Conservation (phyloP, 1,140 invertebrate species). For the Pseudoatta argentina region DNA sequence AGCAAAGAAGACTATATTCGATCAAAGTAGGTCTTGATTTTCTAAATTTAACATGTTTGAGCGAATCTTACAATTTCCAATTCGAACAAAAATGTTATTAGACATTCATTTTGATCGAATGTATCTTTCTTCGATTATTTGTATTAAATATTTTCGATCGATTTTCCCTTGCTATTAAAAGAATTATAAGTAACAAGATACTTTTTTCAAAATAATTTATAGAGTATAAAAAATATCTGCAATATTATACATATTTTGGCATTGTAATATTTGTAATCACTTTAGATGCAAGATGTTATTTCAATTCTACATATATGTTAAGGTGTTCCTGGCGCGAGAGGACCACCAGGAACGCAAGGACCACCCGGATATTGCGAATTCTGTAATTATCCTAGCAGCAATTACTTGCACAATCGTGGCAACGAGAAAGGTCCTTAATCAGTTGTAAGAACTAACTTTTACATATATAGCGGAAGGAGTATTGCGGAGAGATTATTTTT, state of each 20-base stretch:
- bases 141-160: too few relatives aligned
- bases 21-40: too few relatives aligned
- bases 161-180: too few relatives aligned
- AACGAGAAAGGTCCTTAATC: constrained; percentile 75
- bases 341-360: constrained; percentile 87
- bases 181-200: background rate
- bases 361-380: constrained; percentile 89
- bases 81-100: too few relatives aligned
- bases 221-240: background rate
- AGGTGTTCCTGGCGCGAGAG: constrained; percentile 86
- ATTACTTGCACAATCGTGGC: constrained; percentile 72
- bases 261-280: background rate
- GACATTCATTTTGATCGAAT: too few relatives aligned
- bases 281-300: too few relatives aligned
- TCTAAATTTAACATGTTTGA: too few relatives aligned
- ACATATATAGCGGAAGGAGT: background rate
- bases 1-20: too few relatives aligned
- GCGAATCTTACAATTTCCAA: too few relatives aligned
- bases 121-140: too few relatives aligned
- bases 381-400: constrained; percentile 84
- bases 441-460: background rate
- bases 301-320: background rate
- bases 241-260: background rate
- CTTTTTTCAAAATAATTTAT: background rate
- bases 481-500: background rate